phyloP scores from a whole-genome alignment of 2,797 vertebrate species.

The Danio choprae region DNA sequence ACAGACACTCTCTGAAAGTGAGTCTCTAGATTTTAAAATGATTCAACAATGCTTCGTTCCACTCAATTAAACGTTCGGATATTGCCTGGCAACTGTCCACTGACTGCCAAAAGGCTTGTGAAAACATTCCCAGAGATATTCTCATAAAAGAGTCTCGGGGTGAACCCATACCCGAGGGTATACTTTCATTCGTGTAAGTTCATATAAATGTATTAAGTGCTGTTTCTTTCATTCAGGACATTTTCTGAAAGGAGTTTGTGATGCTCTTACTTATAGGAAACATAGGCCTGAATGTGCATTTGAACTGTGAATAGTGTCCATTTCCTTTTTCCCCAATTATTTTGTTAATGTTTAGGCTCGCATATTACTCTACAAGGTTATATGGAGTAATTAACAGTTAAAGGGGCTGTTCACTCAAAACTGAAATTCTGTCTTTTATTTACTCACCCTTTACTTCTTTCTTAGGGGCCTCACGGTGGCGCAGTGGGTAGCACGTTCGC shows the following conservation, averaged over 20 bases:
- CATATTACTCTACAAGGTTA: too few relatives aligned
- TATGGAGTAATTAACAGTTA: too few relatives aligned
- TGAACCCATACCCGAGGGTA: background rate
- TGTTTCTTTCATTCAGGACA: background rate
- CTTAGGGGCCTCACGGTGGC: too few relatives aligned
- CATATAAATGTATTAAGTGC: background rate
- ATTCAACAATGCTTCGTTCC: constrained; percentile 49
- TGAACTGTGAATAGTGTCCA: background rate
- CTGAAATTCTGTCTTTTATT: too few relatives aligned
- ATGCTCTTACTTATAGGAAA: background rate
- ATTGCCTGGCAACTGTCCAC: constrained; percentile 46
- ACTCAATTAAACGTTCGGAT: constrained; percentile 35
- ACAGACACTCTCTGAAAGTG: constrained; percentile 16
- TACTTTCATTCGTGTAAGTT: background rate
- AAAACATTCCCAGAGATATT: constrained; percentile 8
- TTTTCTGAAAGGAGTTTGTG: background rate
- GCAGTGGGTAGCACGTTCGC: too few relatives aligned
- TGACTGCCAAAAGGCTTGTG: constrained; percentile 31
- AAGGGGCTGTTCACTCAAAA: too few relatives aligned
- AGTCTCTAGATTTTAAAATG: constrained; percentile 37
- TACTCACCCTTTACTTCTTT: too few relatives aligned
- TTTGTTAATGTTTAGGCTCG: too few relatives aligned
- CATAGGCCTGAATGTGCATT: background rate
- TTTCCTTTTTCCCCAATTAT: background rate
- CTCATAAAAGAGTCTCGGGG: constrained; percentile 4